Percentiles rank a stretch among this genome's conserved stretches.
These are phyloP conservation scores for Scrobipalpa costella DNA, from an alignment of 2,888 invertebrate species.

Conservation along the genomic window DNA sequence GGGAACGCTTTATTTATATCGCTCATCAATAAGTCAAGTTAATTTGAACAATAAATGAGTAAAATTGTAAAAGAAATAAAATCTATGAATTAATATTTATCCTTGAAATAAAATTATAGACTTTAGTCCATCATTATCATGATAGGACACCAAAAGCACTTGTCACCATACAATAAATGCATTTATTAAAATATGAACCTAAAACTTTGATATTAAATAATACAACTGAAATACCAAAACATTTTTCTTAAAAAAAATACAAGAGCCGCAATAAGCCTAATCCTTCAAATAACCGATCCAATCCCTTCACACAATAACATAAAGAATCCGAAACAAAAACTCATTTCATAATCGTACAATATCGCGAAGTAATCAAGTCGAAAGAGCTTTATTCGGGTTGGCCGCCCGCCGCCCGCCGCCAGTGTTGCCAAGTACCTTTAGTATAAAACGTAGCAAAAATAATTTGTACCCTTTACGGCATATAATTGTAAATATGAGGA, in stretches of 20 bases:
- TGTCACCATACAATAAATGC: too few species aligned
- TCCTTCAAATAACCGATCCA: background rate
- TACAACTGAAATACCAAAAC: background rate
- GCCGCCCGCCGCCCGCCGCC: too few species aligned
- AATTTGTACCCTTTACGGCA: too few species aligned
- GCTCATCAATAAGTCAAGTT: background rate
- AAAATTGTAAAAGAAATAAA: background rate
- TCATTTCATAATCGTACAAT: constrained; percentile 31
- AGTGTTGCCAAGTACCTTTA: too few species aligned
- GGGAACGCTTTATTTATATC: background rate
- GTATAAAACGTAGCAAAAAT: too few species aligned
- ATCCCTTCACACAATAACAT: constrained; percentile 3
- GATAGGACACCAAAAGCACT: too few species aligned
- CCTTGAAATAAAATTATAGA: too few species aligned
- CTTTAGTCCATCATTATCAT: too few species aligned
- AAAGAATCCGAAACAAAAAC: constrained; percentile 16
- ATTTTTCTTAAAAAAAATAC: background rate
- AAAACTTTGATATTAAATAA: too few species aligned
- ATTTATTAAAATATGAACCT: too few species aligned
- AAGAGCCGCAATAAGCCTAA: background rate
- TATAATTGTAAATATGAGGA: too few species aligned
- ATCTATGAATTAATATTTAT: too few species aligned
- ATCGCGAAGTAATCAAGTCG: constrained; percentile 28
- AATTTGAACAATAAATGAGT: background rate
- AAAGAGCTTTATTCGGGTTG: constrained; percentile 39